These are phyloP conservation scores for Platysteira castanea DNA, from an alignment of 2,113 vertebrate species.

Conservation along the genomic window DNA sequence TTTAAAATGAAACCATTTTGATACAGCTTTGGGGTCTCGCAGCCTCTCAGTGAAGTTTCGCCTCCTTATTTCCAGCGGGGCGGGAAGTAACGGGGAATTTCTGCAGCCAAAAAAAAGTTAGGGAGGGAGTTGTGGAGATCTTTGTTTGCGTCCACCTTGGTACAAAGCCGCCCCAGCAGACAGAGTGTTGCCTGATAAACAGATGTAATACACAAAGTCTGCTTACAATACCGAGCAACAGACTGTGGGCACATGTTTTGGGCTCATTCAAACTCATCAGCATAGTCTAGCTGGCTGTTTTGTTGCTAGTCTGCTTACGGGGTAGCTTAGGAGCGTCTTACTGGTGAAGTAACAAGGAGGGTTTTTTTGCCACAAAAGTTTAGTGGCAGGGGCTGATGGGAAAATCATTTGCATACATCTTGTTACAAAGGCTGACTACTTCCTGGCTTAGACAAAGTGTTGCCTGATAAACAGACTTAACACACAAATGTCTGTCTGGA, in stretches of 20 bases:
- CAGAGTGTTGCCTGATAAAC: constrained; percentile 70
- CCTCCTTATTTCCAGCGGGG: not conserved
- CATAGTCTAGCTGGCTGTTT: constrained; percentile 65
- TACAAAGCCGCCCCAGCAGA: constrained; percentile 63
- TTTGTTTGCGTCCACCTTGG: constrained; percentile 56
- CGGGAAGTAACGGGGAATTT: not conserved
- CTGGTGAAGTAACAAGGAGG: constrained; percentile 67
- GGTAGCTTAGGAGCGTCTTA: constrained; percentile 68
- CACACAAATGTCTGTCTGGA: constrained; percentile 81
- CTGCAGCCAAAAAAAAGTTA: constrained; percentile 12
- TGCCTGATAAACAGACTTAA: constrained; percentile 82
- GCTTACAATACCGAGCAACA: constrained; percentile 70
- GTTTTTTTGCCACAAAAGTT: constrained; percentile 66
- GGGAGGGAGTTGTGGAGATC: constrained; percentile 10
- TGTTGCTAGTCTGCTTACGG: constrained; percentile 67
- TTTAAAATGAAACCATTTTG: constrained; percentile 34
- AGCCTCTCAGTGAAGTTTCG: not conserved
- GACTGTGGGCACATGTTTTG: constrained; percentile 71
- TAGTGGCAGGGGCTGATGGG: constrained; percentile 70
- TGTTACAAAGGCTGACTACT: constrained; percentile 78
- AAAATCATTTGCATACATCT: constrained; percentile 78
- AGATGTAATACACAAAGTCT: constrained; percentile 72
- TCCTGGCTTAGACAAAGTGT: constrained; percentile 81
- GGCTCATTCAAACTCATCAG: constrained; percentile 68
- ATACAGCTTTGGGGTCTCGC: not conserved